Percentiles rank a stretch among this genome's conserved stretches.
Evolutionary conservation across 1,140 invertebrate species (phyloP).

Genomic region (Telenomus remus): DNA sequence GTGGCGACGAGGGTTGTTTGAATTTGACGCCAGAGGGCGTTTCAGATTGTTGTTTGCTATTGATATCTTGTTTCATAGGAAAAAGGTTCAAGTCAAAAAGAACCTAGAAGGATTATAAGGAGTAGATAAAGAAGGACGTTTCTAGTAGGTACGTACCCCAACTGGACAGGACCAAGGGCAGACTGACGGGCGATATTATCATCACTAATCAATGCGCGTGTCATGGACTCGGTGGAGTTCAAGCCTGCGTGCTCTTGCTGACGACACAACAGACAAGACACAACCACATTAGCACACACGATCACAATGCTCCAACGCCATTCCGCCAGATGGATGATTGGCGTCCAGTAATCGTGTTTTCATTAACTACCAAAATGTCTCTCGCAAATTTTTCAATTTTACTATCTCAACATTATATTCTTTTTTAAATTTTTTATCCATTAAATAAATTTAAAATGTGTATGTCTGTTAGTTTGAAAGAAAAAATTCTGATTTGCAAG

Average conservation of each 20-base stretch:
- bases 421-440: too few species aligned
- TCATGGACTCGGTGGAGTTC: conserved; percentile 93
- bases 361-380: conserved; percentile 58
- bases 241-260: conserved; percentile 91
- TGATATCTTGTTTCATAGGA: conserved; percentile 13
- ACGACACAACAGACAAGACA: conserved; percentile 80
- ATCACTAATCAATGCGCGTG: conserved; percentile 91
- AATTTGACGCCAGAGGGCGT: not conserved
- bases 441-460: too few species aligned
- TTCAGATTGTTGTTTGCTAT: not conserved
- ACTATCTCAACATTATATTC: too few species aligned
- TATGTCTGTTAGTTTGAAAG: too few species aligned
- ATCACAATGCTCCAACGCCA: conserved; percentile 70
- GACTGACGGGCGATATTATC: conserved; percentile 88
- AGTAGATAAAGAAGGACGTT: conserved; percentile 58
- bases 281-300: conserved; percentile 79
- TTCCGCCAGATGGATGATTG: conserved; percentile 60
- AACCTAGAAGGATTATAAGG: conserved; percentile 57
- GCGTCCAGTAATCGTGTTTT: conserved; percentile 61
- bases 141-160: conserved; percentile 87
- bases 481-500: conserved; percentile 12
- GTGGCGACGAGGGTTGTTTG: too few species aligned
- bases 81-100: conserved; percentile 26
- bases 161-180: conserved; percentile 88
- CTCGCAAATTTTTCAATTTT: conserved; percentile 6